A percentile compares a stretch with the other conserved stretches of the same genome.
Evolutionary conservation across 92 coral and sea anemone genomes (phyloP).

Genomic region (Anthopleura xanthogrammica): DNA sequence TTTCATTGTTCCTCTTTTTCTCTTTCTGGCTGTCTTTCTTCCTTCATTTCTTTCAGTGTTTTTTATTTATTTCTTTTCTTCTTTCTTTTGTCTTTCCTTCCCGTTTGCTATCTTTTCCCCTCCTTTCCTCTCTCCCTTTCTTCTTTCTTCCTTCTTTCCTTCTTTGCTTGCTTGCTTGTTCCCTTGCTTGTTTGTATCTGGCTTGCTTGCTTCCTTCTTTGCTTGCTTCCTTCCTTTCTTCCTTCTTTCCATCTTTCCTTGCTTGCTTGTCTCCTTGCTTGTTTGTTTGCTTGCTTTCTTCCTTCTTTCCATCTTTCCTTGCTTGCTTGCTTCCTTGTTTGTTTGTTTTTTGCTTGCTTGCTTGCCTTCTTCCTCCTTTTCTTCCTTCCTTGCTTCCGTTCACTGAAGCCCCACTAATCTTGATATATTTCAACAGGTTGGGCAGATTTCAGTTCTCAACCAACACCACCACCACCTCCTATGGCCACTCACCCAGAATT

Average conservation of each 20-base stretch:
- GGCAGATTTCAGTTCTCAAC: constrained; percentile 68
- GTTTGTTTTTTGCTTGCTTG: too few relatives aligned
- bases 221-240: neutral
- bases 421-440: constrained; percentile 38
- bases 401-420: neutral
- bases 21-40: neutral
- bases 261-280: neutral
- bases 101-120: neutral
- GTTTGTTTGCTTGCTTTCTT: neutral
- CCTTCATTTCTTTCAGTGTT: neutral
- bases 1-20: too few relatives aligned
- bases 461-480: constrained; percentile 68
- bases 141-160: neutral
- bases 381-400: neutral
- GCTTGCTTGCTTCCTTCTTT: neutral
- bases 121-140: neutral
- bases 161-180: neutral
- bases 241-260: neutral
- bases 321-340: too few relatives aligned
- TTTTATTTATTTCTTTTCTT: neutral
- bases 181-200: neutral
- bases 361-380: neutral
- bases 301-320: neutral
- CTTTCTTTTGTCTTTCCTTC: neutral
- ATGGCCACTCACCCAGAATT: constrained; percentile 72